These are phyloP conservation scores for Corythoichthys intestinalis DNA, from an alignment of 2,113 vertebrate genomes.

Conservation along the genomic window DNA sequence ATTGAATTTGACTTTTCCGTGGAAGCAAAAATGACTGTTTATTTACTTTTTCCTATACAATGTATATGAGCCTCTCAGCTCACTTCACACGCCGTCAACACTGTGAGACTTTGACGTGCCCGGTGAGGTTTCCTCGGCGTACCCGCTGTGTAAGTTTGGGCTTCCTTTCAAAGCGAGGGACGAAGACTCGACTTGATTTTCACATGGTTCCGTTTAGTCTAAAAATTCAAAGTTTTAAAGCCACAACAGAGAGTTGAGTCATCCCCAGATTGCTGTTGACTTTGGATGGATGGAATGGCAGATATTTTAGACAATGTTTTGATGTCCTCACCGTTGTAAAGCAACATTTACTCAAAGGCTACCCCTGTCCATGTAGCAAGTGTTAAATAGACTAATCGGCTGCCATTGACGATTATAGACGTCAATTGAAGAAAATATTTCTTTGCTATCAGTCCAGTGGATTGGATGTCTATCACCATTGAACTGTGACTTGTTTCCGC, in stretches of 20 bases:
- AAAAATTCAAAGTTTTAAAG: background rate
- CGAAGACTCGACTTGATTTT: constrained; percentile 6
- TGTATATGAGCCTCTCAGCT: constrained; percentile 1
- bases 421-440: too few species aligned
- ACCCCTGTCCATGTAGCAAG: too few species aligned
- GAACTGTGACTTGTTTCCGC: too few species aligned
- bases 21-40: background rate
- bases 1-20: constrained; percentile 6
- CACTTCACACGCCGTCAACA: constrained; percentile 1
- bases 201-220: background rate
- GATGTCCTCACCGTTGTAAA: background rate
- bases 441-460: too few species aligned
- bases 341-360: background rate
- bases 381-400: too few species aligned
- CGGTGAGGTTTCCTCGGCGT: background rate
- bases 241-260: background rate
- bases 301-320: background rate
- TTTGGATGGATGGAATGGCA: background rate
- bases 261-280: background rate
- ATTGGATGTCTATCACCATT: too few species aligned
- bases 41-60: background rate
- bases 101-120: background rate
- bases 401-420: too few species aligned
- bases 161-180: background rate
- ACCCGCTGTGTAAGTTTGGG: background rate